Evolutionary conservation across 1,140 invertebrate species (phyloP).

Genomic region (Drosophila tropicalis): DNA sequence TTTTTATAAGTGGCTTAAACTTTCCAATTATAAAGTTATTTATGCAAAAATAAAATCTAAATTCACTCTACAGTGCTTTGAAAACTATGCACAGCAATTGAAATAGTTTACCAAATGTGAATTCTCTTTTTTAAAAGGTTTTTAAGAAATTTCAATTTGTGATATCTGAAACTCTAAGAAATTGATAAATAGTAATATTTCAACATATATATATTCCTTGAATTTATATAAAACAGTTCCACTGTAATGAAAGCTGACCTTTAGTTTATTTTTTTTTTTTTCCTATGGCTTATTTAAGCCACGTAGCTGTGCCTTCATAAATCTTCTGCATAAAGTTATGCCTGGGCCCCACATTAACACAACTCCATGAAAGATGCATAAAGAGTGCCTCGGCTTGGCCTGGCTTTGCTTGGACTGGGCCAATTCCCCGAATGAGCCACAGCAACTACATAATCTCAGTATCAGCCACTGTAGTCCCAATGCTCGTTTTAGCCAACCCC

Average conservation of each 20-base stretch:
- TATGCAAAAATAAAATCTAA: slow-evolving; percentile 7
- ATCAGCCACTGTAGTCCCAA: slow-evolving; percentile 16
- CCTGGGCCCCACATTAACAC: slow-evolving; percentile 59
- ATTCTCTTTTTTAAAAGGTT: neutral
- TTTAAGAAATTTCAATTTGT: too few species aligned
- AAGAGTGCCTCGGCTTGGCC: slow-evolving; percentile 16
- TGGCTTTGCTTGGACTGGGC: neutral
- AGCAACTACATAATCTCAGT: slow-evolving; percentile 1
- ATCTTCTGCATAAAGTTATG: slow-evolving; percentile 76
- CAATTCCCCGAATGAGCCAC: slow-evolving; percentile 1
- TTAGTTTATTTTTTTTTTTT: slow-evolving; percentile 2
- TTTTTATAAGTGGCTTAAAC: slow-evolving; percentile 14
- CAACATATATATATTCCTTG: too few species aligned
- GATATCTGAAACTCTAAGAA: too few species aligned
- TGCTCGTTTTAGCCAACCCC: slow-evolving; percentile 42
- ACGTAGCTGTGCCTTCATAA: slow-evolving; percentile 67
- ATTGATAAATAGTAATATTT: too few species aligned
- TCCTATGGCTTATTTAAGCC: slow-evolving; percentile 46
- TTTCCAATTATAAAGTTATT: neutral
- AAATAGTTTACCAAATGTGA: too few species aligned
- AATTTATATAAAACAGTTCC: slow-evolving; percentile 12
- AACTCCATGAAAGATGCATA: slow-evolving; percentile 72
- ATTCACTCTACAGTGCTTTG: neutral
- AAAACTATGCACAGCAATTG: neutral
- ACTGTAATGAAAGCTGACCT: slow-evolving; percentile 48